Evolutionary conservation across 2,113 vertebrate genomes (phyloP).

Genomic region (Bubo scandiacus): DNA sequence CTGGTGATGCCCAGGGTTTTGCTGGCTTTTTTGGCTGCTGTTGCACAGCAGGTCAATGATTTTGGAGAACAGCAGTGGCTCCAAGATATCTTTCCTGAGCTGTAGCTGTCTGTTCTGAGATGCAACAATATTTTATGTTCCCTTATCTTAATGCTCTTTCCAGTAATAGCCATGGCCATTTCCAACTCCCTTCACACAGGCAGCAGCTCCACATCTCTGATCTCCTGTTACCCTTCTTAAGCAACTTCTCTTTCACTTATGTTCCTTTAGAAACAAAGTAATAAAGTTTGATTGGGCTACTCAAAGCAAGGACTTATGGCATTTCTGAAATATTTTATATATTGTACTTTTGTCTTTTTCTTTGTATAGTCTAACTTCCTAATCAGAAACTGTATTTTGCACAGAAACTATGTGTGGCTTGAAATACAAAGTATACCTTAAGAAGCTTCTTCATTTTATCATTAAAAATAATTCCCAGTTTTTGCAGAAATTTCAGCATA

Average conservation of each 20-base stretch:
- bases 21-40: not conserved
- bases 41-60: not conserved
- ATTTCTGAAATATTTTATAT: not conserved
- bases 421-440: not conserved
- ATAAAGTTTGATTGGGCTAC: not conserved
- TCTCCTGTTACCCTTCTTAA: not conserved
- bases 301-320: not conserved
- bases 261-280: not conserved
- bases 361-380: not conserved
- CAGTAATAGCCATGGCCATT: not conserved
- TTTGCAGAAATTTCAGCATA: not conserved
- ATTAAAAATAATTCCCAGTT: not conserved
- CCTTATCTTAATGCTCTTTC: not conserved
- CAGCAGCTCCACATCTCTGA: not conserved
- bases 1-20: not conserved
- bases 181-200: not conserved
- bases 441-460: not conserved
- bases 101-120: not conserved
- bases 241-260: not conserved
- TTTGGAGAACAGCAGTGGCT: not conserved
- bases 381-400: not conserved
- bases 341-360: not conserved
- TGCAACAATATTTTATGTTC: not conserved
- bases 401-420: not conserved
- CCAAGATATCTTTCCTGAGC: not conserved